Conservation (phyloP, 2,113 vertebrate species). For the Megaceryle torquata region DNA sequence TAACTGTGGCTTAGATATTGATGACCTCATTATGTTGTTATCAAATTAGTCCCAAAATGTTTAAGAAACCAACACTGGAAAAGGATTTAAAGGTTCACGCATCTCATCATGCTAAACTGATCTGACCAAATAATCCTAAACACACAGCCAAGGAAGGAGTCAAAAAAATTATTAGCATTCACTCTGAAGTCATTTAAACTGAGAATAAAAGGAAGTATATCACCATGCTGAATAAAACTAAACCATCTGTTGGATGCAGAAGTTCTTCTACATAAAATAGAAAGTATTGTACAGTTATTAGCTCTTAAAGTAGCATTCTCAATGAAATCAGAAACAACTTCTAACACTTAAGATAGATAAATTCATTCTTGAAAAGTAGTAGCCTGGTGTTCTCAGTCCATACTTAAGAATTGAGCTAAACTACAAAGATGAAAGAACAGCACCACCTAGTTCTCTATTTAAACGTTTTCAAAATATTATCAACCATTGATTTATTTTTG, state of each 20-base stretch:
- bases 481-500: conserved; percentile 26
- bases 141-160: neutral
- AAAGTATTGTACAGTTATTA: neutral
- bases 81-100: neutral
- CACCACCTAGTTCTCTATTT: conserved; percentile 78
- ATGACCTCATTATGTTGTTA: neutral
- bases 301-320: neutral
- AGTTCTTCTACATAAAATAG: neutral
- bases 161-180: neutral
- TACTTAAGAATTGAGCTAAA: conserved; percentile 51
- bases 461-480: conserved; percentile 64
- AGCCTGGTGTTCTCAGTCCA: conserved; percentile 24
- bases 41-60: neutral
- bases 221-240: neutral
- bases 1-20: neutral
- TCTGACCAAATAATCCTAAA: neutral
- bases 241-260: neutral
- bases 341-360: neutral
- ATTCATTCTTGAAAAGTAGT: neutral
- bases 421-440: conserved; percentile 79
- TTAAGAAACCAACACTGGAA: neutral
- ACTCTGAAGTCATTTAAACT: neutral
- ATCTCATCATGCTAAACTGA: neutral
- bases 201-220: neutral
- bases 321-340: neutral